phyloP scores from a whole-genome alignment of 92 coral and sea anemone species.

The Zoanthus sociatus region DNA sequence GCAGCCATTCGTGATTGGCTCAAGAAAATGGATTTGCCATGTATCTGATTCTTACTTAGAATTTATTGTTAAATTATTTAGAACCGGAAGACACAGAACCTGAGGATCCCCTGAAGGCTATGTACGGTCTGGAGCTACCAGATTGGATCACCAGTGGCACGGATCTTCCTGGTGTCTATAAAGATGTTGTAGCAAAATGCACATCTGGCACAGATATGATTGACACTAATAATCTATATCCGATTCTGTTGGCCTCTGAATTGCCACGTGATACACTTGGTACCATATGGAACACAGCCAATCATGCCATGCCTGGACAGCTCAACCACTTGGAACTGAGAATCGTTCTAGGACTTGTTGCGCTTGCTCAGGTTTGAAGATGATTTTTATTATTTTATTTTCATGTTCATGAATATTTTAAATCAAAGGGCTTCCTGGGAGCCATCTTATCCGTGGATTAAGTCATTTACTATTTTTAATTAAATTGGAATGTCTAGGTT shows the following conservation, averaged over 20 bases:
- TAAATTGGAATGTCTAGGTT: no score
- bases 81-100: slow-evolving; percentile 61
- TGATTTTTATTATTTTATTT: background rate
- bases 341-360: slow-evolving; percentile 91
- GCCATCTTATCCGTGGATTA: no score
- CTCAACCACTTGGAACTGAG: slow-evolving; percentile 84
- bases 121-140: slow-evolving; percentile 86
- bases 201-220: slow-evolving; percentile 64
- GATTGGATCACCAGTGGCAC: slow-evolving; percentile 83
- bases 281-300: slow-evolving; percentile 84
- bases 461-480: no score
- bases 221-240: slow-evolving; percentile 83
- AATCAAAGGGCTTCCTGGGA: no score
- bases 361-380: slow-evolving; percentile 89
- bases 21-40: background rate
- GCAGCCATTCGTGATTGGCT: background rate
- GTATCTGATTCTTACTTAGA: background rate
- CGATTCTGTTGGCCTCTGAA: slow-evolving; percentile 83
- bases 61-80: background rate
- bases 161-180: slow-evolving; percentile 86
- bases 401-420: no score
- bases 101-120: slow-evolving; percentile 63
- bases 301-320: slow-evolving; percentile 86
- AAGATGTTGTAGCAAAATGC: slow-evolving; percentile 78
- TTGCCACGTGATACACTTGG: slow-evolving; percentile 92